A percentile compares a stretch with the other conserved stretches of the same genome.
Conservation (phyloP, 2,888 invertebrate species). For the Clitarchus hookeri region DNA sequence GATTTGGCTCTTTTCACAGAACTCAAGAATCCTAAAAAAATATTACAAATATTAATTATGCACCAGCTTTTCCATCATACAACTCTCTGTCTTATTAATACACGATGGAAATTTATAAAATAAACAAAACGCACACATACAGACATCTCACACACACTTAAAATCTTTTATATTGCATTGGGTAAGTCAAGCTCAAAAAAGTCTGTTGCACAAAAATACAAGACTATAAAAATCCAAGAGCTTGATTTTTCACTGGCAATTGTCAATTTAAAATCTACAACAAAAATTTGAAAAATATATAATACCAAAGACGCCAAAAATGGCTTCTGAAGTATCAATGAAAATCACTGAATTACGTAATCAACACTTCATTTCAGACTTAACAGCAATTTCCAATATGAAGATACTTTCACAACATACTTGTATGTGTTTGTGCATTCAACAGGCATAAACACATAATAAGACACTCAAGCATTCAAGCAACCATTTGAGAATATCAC, state of each 20-base stretch:
- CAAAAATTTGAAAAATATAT: background rate
- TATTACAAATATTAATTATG: background rate
- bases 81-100: background rate
- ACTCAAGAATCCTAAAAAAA: constrained; percentile 7
- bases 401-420: constrained; percentile 4
- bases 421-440: constrained; percentile 1
- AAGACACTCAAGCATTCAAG: constrained; percentile 6
- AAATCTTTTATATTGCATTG: background rate
- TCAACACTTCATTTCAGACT: background rate
- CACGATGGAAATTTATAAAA: background rate
- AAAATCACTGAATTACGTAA: background rate
- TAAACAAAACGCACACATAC: background rate
- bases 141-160: background rate
- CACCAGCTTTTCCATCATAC: background rate
- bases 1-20: background rate
- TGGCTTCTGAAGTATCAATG: background rate
- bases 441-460: constrained; percentile 9
- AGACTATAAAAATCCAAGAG: background rate
- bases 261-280: background rate
- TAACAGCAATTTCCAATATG: constrained; percentile 4
- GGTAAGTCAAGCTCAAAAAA: background rate
- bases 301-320: background rate
- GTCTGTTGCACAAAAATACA: constrained; percentile 14
- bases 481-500: constrained; percentile 8
- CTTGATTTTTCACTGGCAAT: background rate